Percentiles rank a stretch among this genome's conserved stretches.
Conservation (phyloP, 2,113 vertebrate species). For the Solea solea region DNA sequence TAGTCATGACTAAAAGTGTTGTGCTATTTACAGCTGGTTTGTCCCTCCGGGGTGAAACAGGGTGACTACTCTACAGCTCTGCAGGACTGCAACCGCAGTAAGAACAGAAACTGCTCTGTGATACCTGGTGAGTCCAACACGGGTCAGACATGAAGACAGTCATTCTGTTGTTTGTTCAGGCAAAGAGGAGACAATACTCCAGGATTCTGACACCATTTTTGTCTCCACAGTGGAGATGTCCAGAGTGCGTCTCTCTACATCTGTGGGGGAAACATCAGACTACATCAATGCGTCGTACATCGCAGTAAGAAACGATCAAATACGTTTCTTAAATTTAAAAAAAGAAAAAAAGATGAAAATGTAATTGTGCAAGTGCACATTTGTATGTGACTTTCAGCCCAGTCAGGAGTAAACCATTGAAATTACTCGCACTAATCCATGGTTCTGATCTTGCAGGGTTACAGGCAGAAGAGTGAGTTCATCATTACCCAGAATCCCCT, state of each 20-base stretch:
- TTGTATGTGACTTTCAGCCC: no score
- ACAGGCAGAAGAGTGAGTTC: constrained; percentile 90
- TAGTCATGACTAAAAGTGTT: neutral
- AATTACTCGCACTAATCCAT: neutral
- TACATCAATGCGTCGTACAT: constrained; percentile 95
- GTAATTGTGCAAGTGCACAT: no score
- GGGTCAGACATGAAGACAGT: neutral
- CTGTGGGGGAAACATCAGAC: constrained; percentile 86
- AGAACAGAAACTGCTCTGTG: constrained; percentile 88
- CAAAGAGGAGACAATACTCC: neutral
- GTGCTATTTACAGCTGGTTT: constrained; percentile 84
- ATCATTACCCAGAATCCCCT: constrained; percentile 96
- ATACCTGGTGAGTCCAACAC: constrained; percentile 86
- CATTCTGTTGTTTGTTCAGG: neutral
- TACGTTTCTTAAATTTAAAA: no score
- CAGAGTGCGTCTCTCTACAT: constrained; percentile 85
- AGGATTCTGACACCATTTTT: neutral
- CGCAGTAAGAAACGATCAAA: constrained; percentile 72
- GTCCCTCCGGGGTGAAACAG: constrained; percentile 84
- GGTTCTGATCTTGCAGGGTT: constrained; percentile 84
- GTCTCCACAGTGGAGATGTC: constrained; percentile 86
- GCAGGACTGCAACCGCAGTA: constrained; percentile 88
- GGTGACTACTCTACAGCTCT: constrained; percentile 86
- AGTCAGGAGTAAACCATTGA: no score
- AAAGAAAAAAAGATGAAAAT: no score